A percentile compares a stretch with the other conserved stretches of the same genome.
These are phyloP conservation scores for Linepithema humile DNA, from an alignment of 1,140 invertebrate species.

Conservation along the genomic window DNA sequence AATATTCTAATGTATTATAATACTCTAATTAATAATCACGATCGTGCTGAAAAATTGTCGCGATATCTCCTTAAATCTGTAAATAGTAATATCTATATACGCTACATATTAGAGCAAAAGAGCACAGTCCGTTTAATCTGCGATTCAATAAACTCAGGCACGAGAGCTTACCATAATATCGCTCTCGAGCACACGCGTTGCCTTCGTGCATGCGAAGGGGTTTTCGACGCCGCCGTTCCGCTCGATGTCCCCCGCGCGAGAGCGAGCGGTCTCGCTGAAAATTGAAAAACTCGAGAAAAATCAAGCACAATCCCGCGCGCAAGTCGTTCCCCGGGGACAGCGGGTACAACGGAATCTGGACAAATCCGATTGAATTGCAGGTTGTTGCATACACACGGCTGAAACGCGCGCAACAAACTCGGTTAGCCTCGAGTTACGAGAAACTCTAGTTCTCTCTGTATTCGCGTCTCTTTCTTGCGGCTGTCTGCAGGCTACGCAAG, in stretches of 20 bases:
- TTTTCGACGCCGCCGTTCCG: conserved; percentile 32
- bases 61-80: no score
- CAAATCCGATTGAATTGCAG: conserved; percentile 50
- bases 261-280: conserved; percentile 35
- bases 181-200: background rate
- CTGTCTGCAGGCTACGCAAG: conserved; percentile 52
- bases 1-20: no score
- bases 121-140: conserved; percentile 19
- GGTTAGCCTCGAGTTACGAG: conserved; percentile 71
- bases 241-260: conserved; percentile 33
- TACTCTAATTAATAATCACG: no score
- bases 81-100: background rate
- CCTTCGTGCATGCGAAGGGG: background rate
- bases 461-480: conserved; percentile 22
- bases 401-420: conserved; percentile 62
- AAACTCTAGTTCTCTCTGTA: conserved; percentile 61
- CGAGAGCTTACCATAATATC: conserved; percentile 32
- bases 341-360: conserved; percentile 34
- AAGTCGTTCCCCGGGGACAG: conserved; percentile 32
- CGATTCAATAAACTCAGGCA: conserved; percentile 36
- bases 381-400: conserved; percentile 57
- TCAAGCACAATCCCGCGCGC: conserved; percentile 41
- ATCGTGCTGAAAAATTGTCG: no score
- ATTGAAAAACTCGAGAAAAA: conserved; percentile 58
- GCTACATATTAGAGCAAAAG: background rate